Base-by-base conservation (phyloP, 2,888 invertebrate species). In the Euphydryas editha region DNA sequence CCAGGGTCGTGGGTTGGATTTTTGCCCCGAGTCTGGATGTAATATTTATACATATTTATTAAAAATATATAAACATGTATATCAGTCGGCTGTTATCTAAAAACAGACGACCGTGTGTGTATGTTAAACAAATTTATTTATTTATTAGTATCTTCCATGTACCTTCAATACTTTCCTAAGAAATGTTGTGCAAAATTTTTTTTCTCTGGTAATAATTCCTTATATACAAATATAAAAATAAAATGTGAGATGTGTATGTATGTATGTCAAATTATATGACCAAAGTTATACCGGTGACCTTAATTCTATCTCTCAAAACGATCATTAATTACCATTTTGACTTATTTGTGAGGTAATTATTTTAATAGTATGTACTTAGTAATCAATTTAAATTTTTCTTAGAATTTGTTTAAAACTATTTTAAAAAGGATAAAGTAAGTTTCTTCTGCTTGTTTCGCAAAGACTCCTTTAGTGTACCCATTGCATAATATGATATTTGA, bases 251-350 rank as follows among this genome's bases (percentile, higher is more conserved):
- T 15, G 21, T 11, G 21, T 30, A 6, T 17, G 18, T 59, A 37
- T 18, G 37, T 37, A 17, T 17, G 49, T 37, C 47, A 49, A 59
- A 47, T 59, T 15, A 36, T 47, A 21, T 59, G 3, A 4, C 44
- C 24, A 21, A 17, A 30, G 2, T 4, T 11, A 39, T 7, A 1
- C 24, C 15, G 11, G 10, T 44, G 21, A 44, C 44, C 15, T 21
- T 7, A 18, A 24, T 51, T 54, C 24, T 51, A 17, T 17, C 11
- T 54, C 36, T 54, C 36, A 17, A 6, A 13, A 24, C 15, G 24
- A 36, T 36, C 30, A 36, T 17, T 36, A 17, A 54, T 54, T 17
- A 17, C 20, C 15, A 15, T 51, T 51, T 51, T 0, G 7, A 15
- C 8, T 24, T n/a, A 21, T 15, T n/a, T 51, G 21, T n/a, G 24